Conservation (phyloP, 1,140 invertebrate genomes). For the Goniozus legneri region DNA sequence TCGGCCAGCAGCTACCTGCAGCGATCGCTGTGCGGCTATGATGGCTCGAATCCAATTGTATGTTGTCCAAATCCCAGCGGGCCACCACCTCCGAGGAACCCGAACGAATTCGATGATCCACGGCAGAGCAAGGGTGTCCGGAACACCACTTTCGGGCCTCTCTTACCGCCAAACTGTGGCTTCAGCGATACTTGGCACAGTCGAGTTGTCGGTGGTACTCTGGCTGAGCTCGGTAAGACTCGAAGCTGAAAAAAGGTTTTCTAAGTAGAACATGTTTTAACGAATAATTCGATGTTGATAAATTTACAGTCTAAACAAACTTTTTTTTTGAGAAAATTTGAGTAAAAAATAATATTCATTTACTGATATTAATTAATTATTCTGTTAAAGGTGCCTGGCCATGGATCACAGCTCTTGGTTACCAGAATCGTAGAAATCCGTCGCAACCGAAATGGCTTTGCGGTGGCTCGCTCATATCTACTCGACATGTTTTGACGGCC, state of each 20-base stretch:
- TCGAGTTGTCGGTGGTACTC: conserved; percentile 32
- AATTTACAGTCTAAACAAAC: too few relatives aligned
- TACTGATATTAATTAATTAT: neutral
- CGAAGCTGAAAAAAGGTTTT: too few relatives aligned
- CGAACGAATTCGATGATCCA: neutral
- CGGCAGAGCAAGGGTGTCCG: neutral
- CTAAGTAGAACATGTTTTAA: too few relatives aligned
- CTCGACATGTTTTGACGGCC: conserved; percentile 74
- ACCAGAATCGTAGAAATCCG: conserved; percentile 50
- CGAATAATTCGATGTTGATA: too few relatives aligned
- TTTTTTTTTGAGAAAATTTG: too few relatives aligned
- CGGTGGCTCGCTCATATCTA: conserved; percentile 74
- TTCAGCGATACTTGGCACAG: conserved; percentile 23
- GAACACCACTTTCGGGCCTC: conserved; percentile 9
- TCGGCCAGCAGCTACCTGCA: conserved; percentile 46
- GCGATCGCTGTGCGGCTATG: conserved; percentile 56
- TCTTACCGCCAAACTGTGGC: conserved; percentile 34
- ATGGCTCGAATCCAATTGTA: conserved; percentile 52
- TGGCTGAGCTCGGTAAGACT: conserved; percentile 32
- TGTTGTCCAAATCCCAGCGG: conserved; percentile 47
- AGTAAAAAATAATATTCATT: too few relatives aligned
- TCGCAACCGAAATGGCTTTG: conserved; percentile 63
- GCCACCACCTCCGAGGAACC: conserved; percentile 7
- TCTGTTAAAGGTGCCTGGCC: conserved; percentile 62
- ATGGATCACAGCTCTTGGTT: conserved; percentile 70